Base-by-base conservation (phyloP, 2,797 vertebrate genomes). In the Gymnodraco acuticeps region DNA sequence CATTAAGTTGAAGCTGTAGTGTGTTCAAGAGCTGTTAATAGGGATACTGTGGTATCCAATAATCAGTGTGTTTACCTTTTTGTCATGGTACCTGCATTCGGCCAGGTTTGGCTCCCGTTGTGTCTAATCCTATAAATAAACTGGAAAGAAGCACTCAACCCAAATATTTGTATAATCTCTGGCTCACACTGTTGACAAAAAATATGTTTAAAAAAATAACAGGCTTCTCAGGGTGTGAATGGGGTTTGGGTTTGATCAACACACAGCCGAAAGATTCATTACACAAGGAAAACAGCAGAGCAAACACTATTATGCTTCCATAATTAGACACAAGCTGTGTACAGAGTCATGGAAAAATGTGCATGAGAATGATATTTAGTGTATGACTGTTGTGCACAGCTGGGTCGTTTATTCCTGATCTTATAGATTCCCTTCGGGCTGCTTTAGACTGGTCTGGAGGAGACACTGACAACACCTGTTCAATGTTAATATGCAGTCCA, bases 321-420 rank as follows among this genome's bases (percentile, higher is more conserved):
- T 83, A 85, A 84, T 90, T 78, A 81, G 76, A 74, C 53, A 65
- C 76, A 82, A 73, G 79, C 82, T 85, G 82, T 75, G 79, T 73
- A 63, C 64, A 70, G 60, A 82, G 62, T 81, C 55, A 43, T 52
- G 54, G 20, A 54, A 77, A 61, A 61, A 68, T 38, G 70, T 66
- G 54, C 46, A 59, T 64, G 66, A 59, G 66, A 55, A 68, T 47
- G 33, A 52, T 66, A 23, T 84, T 56, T 56, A 43, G 51, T 64
- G 60, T 61, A 63, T 78, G 60, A 60, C 64, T 54, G 70, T 54
- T 8, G 48, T 17, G 82, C 82, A 85, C 91, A 87, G 71, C 65
- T 17, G 41, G 70, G 64, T 59, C 46, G 20, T 75, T 70, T 42
- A 61, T 70, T 70, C 42, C 45, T 67, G 52, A 75, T 63, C 67